Evolutionary conservation across 2,113 vertebrate species (phyloP).

Genomic region (Hemiscyllium ocellatum): DNA sequence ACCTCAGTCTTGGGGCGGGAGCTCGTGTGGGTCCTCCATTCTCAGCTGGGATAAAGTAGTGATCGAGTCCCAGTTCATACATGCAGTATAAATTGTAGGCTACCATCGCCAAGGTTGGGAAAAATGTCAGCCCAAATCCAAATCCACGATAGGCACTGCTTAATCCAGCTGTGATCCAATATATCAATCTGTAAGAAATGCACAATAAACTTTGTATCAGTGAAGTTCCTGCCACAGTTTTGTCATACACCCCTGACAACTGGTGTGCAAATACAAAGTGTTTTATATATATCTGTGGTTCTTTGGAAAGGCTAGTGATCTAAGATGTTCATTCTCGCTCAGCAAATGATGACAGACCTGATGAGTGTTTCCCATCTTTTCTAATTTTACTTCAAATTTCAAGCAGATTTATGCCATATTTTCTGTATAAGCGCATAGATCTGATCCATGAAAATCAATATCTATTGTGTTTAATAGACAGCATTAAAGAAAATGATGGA

Average conservation of each 20-base stretch:
- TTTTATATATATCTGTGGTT: not conserved
- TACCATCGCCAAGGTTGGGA: slow-evolving; percentile 57
- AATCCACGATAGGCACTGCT: slow-evolving; percentile 60
- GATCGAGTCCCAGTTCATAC: slow-evolving; percentile 49
- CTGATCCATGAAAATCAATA: not conserved
- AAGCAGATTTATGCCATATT: not conserved
- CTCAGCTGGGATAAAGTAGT: slow-evolving; percentile 48
- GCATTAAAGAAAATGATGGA: not conserved
- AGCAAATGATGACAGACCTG: not conserved
- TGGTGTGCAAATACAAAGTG: not conserved
- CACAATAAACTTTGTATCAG: not conserved
- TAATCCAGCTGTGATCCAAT: slow-evolving; percentile 55
- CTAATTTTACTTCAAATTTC: not conserved
- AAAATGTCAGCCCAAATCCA: slow-evolving; percentile 59
- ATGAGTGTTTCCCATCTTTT: not conserved
- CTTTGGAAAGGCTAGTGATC: not conserved
- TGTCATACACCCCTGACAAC: not conserved
- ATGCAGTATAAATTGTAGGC: slow-evolving; percentile 60
- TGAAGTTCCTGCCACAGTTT: not conserved
- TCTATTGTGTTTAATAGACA: not conserved
- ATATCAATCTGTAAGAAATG: slow-evolving; percentile 50
- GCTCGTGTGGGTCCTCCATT: slow-evolving; percentile 50
- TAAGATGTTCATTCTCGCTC: not conserved
- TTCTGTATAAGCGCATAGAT: too few species aligned
- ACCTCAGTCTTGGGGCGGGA: slow-evolving; percentile 44